These are phyloP conservation scores for Drosophila mimetica DNA, from an alignment of 2,888 invertebrate species.

Conservation along the genomic window DNA sequence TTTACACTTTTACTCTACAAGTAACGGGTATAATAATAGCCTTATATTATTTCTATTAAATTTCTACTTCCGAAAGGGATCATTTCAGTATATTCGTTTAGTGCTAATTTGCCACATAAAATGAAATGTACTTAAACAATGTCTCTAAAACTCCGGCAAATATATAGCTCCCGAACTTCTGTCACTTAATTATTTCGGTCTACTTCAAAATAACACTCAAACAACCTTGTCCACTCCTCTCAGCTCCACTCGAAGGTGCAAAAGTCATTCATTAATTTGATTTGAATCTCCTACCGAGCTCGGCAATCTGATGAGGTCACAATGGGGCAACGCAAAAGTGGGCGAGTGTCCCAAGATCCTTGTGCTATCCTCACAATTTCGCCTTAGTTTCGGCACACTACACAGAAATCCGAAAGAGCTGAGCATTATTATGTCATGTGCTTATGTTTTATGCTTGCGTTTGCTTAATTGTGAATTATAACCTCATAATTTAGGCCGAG, in stretches of 20 bases:
- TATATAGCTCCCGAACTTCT: background rate
- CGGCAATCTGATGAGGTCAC: conserved; percentile 55
- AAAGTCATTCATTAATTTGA: conserved; percentile 54
- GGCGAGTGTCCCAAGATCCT: conserved; percentile 25
- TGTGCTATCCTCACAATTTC: conserved; percentile 3
- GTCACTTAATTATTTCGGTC: conserved; percentile 29
- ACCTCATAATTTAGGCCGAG: conserved; percentile 64
- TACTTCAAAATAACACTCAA: conserved; percentile 17
- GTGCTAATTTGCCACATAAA: background rate
- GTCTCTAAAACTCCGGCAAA: background rate
- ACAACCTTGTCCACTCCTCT: conserved; percentile 16
- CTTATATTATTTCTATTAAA: no score
- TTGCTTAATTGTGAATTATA: conserved; percentile 77
- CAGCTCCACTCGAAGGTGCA: conserved; percentile 16
- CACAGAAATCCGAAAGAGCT: conserved; percentile 54
- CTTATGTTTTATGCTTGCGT: conserved; percentile 66
- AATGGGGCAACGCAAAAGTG: conserved; percentile 12
- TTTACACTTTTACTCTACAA: no score
- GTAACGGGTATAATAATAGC: no score
- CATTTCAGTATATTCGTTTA: no score
- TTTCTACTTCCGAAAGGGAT: no score
- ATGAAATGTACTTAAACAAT: background rate
- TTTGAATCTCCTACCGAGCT: conserved; percentile 35
- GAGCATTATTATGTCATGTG: conserved; percentile 60
- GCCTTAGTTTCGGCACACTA: conserved; percentile 21